Base-by-base conservation (phyloP, 2,797 vertebrate genomes). In the Scomberomorus guttatus region DNA sequence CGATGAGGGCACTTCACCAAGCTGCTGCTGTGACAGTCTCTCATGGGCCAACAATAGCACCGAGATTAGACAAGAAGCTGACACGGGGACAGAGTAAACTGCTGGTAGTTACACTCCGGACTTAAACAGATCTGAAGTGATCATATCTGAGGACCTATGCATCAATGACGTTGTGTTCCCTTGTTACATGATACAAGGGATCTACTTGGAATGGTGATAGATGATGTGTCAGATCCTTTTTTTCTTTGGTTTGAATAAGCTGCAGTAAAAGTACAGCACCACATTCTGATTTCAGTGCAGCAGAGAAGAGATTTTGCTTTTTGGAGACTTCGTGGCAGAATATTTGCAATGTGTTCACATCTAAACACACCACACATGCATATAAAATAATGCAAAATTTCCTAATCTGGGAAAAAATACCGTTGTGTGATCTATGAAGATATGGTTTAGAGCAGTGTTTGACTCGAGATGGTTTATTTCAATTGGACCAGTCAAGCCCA, bases 41-140 rank as follows among this genome's bases (percentile, higher is more conserved):
- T 91, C 79, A 62, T 64, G 81, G 76, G 78, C 88, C 88, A 92
- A 91, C 87, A 91, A 85, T 91, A 90, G 87, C 86, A 68, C 76
- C 9, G 51, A 90, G 89, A 92, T 93, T 89, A 93, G 90, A 91
- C 89, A 91, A 89, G 88, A 87, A 86, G 66, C 72, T 22, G 63
- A 80, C 67, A 85, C 55, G 51, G 51, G 70, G 66, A 69, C 64
- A 32, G 60, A 70, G 62, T 25, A 75, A 86, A 80, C 68, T 20
- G 29, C 62, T 52, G 44, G 3, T 70, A 46, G 67, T 72, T 75
- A 55, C 22, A 12, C 59, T 73, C 18, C 61, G 52, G 70, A 77
- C 6, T 68, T 55, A 51, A 66, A 80, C 75, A 60, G 51, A 65
- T 75, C 54, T 73, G 65, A 73, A 84, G 64, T 67, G 68, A 72